Conservation (phyloP, 2,797 vertebrate genomes). For the Botia almorhae region DNA sequence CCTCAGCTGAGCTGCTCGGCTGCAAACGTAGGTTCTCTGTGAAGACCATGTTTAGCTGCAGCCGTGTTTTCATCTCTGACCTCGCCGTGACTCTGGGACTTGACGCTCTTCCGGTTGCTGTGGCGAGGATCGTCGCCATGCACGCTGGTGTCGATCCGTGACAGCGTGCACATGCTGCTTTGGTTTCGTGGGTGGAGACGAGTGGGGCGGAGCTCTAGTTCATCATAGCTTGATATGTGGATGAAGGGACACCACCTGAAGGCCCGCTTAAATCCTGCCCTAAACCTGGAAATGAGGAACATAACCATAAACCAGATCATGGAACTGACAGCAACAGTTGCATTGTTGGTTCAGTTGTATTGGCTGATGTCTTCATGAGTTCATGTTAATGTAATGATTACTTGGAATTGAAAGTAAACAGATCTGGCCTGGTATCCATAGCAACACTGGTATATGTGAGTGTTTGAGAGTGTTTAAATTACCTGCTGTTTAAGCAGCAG, state of each 20-base stretch:
- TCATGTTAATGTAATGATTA: too few species aligned
- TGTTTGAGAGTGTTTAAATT: slow-evolving; percentile 29
- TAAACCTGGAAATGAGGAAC: slow-evolving; percentile 76
- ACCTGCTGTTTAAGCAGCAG: slow-evolving; percentile 89
- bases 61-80: slow-evolving; percentile 69
- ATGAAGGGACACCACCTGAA: slow-evolving; percentile 94
- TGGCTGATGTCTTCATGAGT: too few species aligned
- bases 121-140: slow-evolving; percentile 67
- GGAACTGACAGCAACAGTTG: too few species aligned
- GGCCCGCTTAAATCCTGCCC: slow-evolving; percentile 90
- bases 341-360: too few species aligned
- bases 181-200: slow-evolving; percentile 83
- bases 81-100: slow-evolving; percentile 61
- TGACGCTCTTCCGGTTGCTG: slow-evolving; percentile 74
- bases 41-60: slow-evolving; percentile 66
- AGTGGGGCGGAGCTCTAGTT: slow-evolving; percentile 85
- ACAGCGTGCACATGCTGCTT: slow-evolving; percentile 90
- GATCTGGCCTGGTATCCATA: too few species aligned
- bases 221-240: slow-evolving; percentile 84
- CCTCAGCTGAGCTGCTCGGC: slow-evolving; percentile 74
- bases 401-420: too few species aligned
- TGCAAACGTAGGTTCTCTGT: slow-evolving; percentile 70
- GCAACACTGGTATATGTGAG: background rate
- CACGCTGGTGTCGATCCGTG: slow-evolving; percentile 85
- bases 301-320: background rate